These are phyloP conservation scores for Bombycilla garrulus DNA, from an alignment of 2,113 vertebrate species.

Conservation along the genomic window DNA sequence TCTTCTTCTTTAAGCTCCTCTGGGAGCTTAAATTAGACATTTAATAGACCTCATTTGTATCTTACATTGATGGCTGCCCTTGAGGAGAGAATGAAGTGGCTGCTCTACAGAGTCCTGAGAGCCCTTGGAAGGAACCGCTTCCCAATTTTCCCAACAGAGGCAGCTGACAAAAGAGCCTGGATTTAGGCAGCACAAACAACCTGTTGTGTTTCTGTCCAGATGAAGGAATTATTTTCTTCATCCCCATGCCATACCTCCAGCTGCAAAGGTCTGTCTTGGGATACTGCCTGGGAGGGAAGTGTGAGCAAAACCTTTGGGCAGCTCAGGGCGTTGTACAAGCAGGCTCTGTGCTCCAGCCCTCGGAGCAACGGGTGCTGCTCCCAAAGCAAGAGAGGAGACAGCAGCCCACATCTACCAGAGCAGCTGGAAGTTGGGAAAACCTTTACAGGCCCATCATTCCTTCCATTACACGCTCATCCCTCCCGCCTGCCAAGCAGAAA, in stretches of 20 bases:
- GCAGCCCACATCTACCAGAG: background rate
- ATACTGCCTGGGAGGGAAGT: background rate
- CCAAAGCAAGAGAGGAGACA: background rate
- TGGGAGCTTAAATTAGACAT: slow-evolving; percentile 30
- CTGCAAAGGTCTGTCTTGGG: background rate
- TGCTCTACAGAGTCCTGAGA: background rate
- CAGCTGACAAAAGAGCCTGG: background rate
- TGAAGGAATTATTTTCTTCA: background rate
- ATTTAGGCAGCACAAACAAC: background rate
- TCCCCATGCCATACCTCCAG: background rate
- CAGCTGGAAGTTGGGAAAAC: background rate
- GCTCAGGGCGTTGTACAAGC: background rate
- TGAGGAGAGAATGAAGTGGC: background rate
- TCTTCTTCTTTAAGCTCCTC: slow-evolving; percentile 10
- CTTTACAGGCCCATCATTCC: background rate
- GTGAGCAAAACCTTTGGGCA: background rate
- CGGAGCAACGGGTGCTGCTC: background rate
- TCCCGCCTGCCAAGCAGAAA: background rate
- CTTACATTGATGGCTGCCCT: background rate
- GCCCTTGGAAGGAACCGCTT: background rate
- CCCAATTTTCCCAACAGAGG: background rate
- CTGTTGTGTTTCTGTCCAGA: background rate
- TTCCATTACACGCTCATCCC: background rate
- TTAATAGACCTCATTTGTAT: slow-evolving; percentile 26
- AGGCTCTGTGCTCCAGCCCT: background rate